Evolutionary conservation across 2,113 vertebrate species (phyloP), one percentile per base, ranked within the genome.

Genomic region (Thamnophis sirtalis): DNA sequence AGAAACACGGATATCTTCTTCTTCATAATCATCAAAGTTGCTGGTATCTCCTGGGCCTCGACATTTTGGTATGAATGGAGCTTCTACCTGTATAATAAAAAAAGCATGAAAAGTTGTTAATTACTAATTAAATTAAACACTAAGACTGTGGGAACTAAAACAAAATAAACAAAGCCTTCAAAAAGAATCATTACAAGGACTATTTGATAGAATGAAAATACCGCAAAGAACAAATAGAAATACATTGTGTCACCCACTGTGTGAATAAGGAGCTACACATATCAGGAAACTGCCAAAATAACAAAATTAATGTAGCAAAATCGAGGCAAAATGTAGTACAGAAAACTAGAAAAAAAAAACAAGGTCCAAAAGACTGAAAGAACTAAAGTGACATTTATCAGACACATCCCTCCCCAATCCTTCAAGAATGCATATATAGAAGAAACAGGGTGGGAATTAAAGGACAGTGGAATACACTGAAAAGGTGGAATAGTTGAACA

Each of bases 11-110:
- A 99, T 98, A 95, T 99, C 99, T 97, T 99, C 99, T 95, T 99
- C 99, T 97, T 99, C 99, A 92, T 99, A 99, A 96, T 99, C 99
- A 88, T 99, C 99, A 88, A 99, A 99, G 98, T 99, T 99, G 98
- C 99, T 99, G 88, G 99, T 99, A 97, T 99, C 99, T 95, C 99
- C 99, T 92, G 99, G 98, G 93, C 99, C 99, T 99, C 98, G 98
- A 98, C 99, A 99, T 98, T 99, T 99, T 97, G 99, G 99, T 98
- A 99, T 98, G 97, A 99, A 99, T 11, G 99, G 99, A 94, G 99
- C 99, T 97, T 99, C 99, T 86, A 99, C 98, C 99, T 99, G 94
- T 33, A 91, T 91, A 87, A 58, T 3, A 15, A 85, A 43, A 2
- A 22, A 86, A 68, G 9, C 1, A 4, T 5, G 2, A 91, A 92